Evolutionary conservation across 2,113 vertebrate species (phyloP), one percentile per base, ranked within the genome.

Genomic region (Entosphenus tridentatus): DNA sequence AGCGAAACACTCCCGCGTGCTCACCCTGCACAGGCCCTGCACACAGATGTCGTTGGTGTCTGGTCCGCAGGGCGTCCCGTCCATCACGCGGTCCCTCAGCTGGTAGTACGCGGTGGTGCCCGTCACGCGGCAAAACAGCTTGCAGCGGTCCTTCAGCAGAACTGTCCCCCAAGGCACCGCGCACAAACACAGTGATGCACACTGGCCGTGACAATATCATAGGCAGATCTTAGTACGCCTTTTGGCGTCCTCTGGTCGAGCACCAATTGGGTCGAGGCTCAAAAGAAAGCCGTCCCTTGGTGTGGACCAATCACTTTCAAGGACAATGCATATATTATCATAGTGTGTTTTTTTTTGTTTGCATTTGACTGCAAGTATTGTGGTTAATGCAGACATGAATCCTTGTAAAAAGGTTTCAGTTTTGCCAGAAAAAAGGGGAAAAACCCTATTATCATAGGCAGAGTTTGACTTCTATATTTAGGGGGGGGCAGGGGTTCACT

Each of bases 11-110:
- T 8, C 68, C 14, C 9, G 56, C 39, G 18, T 21, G 10, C 75
- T 83, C 74, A 96, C 93, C 84, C 91, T 82, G 79, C 93, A 98
- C 56, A 97, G 85, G 75, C 93, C 93, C 78, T 98, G 93, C 68
- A 98, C 93, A 10, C 93, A 98, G 82, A 98, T 89, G 76, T 98
- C 92, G 0, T 86, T 93, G 2, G 90, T 98, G 74, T 96, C 88
- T 1, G 90, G 92, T 73, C 90, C 85, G 3, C 93, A 98, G 1
- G 88, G 86, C 0, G 93, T 98, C n/a, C 93, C 93, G 2, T 98
- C 93, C 2, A 82, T 81, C 74, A 96, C 93, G 39, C 87, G 81
- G 77, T 98, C 93, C 80, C 87, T 88, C 79, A 98, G 93, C 76
- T 97, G 92, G 76, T 98, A 98, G 75, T 98, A 98, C 11, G 86